Conservation (phyloP, 2,797 vertebrate species). For the Nothura maculosa region DNA sequence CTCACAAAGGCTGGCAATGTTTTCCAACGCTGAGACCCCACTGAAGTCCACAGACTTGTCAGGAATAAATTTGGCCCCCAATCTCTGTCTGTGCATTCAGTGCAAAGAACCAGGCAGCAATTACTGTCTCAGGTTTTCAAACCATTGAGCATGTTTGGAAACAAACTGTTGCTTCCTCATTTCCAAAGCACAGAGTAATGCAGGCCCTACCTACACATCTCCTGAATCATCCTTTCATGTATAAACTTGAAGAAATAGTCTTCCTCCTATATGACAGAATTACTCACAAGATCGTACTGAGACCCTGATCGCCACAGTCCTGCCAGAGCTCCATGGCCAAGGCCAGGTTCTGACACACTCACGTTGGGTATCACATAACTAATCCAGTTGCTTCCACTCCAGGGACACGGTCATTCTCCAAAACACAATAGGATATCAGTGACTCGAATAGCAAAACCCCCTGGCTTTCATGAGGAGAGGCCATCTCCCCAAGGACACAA, state of each 20-base stretch:
- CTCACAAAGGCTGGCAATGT: conserved; percentile 37
- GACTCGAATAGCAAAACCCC: not conserved
- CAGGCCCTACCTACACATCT: not conserved
- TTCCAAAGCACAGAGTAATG: conserved; percentile 26
- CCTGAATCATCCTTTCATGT: conserved; percentile 14
- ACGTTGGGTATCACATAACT: not conserved
- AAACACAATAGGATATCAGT: conserved; percentile 60
- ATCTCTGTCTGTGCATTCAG: not conserved
- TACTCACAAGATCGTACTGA: not conserved
- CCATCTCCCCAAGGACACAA: not conserved
- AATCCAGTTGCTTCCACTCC: conserved; percentile 18
- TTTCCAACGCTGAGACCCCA: not conserved
- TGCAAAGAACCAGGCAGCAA: not conserved
- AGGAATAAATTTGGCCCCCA: conserved; percentile 29
- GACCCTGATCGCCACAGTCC: not conserved
- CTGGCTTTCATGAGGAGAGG: conserved; percentile 6
- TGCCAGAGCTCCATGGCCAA: not conserved
- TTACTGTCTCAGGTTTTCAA: not conserved
- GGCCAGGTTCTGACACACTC: not conserved
- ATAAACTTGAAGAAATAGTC: not conserved
- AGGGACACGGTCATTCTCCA: conserved; percentile 25
- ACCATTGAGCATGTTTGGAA: not conserved
- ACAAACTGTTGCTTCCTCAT: conserved; percentile 7
- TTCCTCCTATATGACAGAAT: not conserved
- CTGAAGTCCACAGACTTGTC: not conserved